Base-by-base conservation (phyloP, 2,113 vertebrate genomes). In the Micromys minutus region DNA sequence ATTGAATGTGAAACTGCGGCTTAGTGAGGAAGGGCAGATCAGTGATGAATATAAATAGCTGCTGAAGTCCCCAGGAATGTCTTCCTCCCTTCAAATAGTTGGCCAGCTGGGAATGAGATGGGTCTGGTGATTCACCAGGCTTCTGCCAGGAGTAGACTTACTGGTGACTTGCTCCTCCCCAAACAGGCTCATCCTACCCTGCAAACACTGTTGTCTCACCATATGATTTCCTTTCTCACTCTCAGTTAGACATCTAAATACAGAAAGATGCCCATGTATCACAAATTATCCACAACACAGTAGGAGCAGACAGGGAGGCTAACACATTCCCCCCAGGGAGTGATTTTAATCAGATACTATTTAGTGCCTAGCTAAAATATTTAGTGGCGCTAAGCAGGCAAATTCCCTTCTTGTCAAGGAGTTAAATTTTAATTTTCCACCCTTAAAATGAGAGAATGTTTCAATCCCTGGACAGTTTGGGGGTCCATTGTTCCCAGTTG, bases 261-360 rank as follows among this genome's bases (percentile, higher is more conserved):
- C 1, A 21, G 72, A 71, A 87, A 57, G 45, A 71, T 19, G 36
- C 17, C 52, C 36, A 3, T 21, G 6, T 36, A 22, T n/a, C 8
- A 29, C 45, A 24, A 34, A 21, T 55, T 81, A 72, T 69, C 67
- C 31, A 59, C 79, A 69, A 75, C 12, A 31, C 39, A 57, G 39
- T 19, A 92, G 75, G 86, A 83, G 52, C 42, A 89, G 84, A 69
- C 80, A 22, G 3, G 4, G 13, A 92, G 67, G 36, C 80, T 47
- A 81, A 81, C 11, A 26, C 22, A 3, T 79, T 67, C 22, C 81
- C 52, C 55, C 26, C 11, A 2, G 89, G 63, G 77, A 75, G 9
- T 15, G 4, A 47, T 97, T 94, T 97, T 94, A 92, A 94, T 94
- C 89, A 93, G 89, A 81, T 87, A n/a, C 57, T 91, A 88, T 85